Conservation (phyloP, 1,140 invertebrate genomes). For the Amphibalanus amphitrite region DNA sequence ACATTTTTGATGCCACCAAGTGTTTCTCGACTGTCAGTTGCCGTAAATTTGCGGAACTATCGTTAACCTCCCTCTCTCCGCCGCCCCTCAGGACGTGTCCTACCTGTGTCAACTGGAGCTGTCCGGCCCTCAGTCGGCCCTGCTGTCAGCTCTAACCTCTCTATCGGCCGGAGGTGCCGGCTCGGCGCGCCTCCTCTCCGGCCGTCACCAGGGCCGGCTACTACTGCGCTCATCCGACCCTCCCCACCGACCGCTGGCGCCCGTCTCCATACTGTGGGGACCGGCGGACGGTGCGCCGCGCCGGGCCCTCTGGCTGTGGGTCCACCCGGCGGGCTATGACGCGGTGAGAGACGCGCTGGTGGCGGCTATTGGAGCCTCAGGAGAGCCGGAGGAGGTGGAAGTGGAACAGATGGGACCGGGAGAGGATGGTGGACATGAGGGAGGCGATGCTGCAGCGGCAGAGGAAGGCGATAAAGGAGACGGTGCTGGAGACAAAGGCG, state of each 20-base stretch:
- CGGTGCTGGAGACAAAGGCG: too few species aligned
- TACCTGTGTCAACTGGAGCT: constrained; percentile 29
- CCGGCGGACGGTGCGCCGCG: constrained; percentile 2
- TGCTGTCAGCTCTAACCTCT: constrained; percentile 13
- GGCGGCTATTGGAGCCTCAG: too few species aligned
- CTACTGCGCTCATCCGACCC: not conserved
- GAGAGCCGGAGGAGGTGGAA: not conserved
- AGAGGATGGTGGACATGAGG: too few species aligned
- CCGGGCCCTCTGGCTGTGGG: constrained; percentile 61
- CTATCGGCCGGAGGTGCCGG: constrained; percentile 6
- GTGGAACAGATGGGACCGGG: not conserved
- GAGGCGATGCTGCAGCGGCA: not conserved
- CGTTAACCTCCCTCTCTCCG: too few species aligned
- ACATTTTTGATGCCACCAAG: too few species aligned
- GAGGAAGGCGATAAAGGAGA: not conserved
- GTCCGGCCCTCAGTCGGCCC: constrained; percentile 16
- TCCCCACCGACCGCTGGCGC: not conserved
- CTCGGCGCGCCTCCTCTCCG: constrained; percentile 9
- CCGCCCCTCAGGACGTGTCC: constrained; percentile 26
- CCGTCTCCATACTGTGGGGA: constrained; percentile 9
- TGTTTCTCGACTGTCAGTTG: too few species aligned
- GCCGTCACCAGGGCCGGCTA: constrained; percentile 3
- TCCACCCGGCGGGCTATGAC: constrained; percentile 43
- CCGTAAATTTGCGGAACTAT: too few species aligned
- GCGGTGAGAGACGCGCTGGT: not conserved